These are phyloP conservation scores for Halcyon smyrnensis DNA, from an alignment of 2,797 vertebrate genomes.

Conservation along the genomic window DNA sequence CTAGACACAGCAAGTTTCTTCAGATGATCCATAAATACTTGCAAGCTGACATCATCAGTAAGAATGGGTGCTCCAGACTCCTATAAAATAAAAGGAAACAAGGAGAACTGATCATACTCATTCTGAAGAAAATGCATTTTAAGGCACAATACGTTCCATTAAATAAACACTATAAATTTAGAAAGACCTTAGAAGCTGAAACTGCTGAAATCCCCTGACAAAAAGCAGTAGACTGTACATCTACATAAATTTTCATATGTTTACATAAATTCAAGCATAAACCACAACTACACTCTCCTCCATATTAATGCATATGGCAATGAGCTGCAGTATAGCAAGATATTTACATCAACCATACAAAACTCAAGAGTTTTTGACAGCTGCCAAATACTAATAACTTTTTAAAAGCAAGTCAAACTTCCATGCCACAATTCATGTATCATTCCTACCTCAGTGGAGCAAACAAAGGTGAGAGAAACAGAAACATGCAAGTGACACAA, in stretches of 20 bases:
- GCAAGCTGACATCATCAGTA: constrained; percentile 96
- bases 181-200: neutral
- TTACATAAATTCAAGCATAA: constrained; percentile 31
- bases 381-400: neutral
- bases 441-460: neutral
- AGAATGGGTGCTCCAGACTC: constrained; percentile 96
- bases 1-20: constrained; percentile 98
- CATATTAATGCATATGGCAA: neutral
- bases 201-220: neutral
- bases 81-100: constrained; percentile 71
- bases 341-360: neutral
- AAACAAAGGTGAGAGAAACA: neutral
- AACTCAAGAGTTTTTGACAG: neutral
- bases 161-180: constrained; percentile 27
- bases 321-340: neutral
- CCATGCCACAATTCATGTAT: neutral
- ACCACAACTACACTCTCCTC: neutral
- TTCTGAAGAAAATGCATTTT: neutral
- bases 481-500: neutral
- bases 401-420: neutral
- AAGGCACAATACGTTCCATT: neutral
- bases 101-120: neutral
- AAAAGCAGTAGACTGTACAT: neutral
- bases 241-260: constrained; percentile 13
- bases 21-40: constrained; percentile 99